phyloP scores from a whole-genome alignment of 1,140 invertebrate species.

The Panagrolaimus sp. region DNA sequence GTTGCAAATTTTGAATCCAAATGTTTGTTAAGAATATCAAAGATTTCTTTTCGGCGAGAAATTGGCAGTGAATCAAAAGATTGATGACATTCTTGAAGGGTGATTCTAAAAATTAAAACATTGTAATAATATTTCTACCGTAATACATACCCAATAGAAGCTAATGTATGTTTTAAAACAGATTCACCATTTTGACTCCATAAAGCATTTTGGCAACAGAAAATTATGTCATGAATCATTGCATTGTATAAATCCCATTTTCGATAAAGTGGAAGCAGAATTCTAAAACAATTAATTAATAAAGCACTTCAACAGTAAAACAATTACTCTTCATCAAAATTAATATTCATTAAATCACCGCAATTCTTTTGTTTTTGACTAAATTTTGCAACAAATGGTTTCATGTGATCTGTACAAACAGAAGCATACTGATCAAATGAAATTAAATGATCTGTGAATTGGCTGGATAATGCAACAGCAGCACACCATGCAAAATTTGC shows the following conservation, averaged over 20 bases:
- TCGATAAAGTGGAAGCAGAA: slow-evolving; percentile 29
- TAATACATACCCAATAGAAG: slow-evolving; percentile 26
- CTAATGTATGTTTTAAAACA: slow-evolving; percentile 28
- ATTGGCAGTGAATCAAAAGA: slow-evolving; percentile 26
- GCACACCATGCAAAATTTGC: slow-evolving; percentile 37
- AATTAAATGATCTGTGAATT: slow-evolving; percentile 32
- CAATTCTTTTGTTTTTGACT: slow-evolving; percentile 16
- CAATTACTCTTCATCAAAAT: slow-evolving; percentile 31
- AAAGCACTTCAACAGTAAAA: background rate
- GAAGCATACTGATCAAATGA: slow-evolving; percentile 29
- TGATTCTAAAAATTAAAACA: slow-evolving; percentile 21
- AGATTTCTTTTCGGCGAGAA: slow-evolving; percentile 30
- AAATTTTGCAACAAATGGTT: slow-evolving; percentile 23
- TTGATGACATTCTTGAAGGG: slow-evolving; percentile 33
- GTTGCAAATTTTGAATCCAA: slow-evolving; percentile 25
- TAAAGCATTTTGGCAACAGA: slow-evolving; percentile 31
- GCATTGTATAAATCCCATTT: slow-evolving; percentile 33
- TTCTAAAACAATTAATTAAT: slow-evolving; percentile 21
- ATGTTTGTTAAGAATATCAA: slow-evolving; percentile 27
- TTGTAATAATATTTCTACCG: background rate
- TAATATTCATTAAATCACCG: slow-evolving; percentile 24
- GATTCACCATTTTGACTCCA: slow-evolving; percentile 34
- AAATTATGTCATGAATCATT: slow-evolving; percentile 30
- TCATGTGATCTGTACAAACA: slow-evolving; percentile 28
- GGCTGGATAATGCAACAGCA: slow-evolving; percentile 31